Percentiles rank a stretch among this genome's conserved stretches.
phyloP scores from a whole-genome alignment of 2,113 vertebrate genomes.

The Amphiprion ocellaris region DNA sequence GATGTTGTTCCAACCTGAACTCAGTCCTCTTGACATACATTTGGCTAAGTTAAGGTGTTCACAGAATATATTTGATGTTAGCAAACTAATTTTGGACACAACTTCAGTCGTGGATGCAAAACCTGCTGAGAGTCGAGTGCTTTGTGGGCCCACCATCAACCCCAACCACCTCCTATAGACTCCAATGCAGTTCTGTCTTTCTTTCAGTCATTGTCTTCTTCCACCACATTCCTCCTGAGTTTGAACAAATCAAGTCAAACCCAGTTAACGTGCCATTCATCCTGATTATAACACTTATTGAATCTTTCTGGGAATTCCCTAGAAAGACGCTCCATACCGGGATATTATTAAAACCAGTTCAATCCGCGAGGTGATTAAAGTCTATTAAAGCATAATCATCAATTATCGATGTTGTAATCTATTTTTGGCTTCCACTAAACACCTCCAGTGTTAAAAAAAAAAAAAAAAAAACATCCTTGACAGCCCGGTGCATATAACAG shows the following conservation, averaged over 20 bases:
- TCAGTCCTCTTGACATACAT: too few relatives aligned
- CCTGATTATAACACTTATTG: slow-evolving; percentile 58
- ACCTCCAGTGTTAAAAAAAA: neutral
- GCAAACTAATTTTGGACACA: too few relatives aligned
- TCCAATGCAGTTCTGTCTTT: neutral
- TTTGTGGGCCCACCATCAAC: neutral
- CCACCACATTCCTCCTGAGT: slow-evolving; percentile 10
- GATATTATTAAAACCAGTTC: slow-evolving; percentile 54
- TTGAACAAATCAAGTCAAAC: slow-evolving; percentile 60
- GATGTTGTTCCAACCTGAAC: too few relatives aligned
- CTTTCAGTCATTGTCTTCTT: slow-evolving; percentile 25
- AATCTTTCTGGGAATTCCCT: slow-evolving; percentile 53
- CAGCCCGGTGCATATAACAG: slow-evolving; percentile 19
- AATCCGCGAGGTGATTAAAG: slow-evolving; percentile 42
- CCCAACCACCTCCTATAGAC: too few relatives aligned
- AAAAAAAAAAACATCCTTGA: neutral
- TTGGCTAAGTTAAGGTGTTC: too few relatives aligned
- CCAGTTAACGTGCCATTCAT: slow-evolving; percentile 56
- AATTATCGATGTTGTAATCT: slow-evolving; percentile 46
- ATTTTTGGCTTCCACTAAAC: slow-evolving; percentile 32
- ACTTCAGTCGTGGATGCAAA: neutral
- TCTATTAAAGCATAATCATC: slow-evolving; percentile 54
- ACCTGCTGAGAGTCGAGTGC: too few relatives aligned
- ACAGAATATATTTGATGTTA: too few relatives aligned
- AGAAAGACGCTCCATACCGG: neutral